Percentiles rank a stretch among this genome's conserved stretches.
phyloP scores from a whole-genome alignment of 1,140 invertebrate species.

The Lucilia cuprina region DNA sequence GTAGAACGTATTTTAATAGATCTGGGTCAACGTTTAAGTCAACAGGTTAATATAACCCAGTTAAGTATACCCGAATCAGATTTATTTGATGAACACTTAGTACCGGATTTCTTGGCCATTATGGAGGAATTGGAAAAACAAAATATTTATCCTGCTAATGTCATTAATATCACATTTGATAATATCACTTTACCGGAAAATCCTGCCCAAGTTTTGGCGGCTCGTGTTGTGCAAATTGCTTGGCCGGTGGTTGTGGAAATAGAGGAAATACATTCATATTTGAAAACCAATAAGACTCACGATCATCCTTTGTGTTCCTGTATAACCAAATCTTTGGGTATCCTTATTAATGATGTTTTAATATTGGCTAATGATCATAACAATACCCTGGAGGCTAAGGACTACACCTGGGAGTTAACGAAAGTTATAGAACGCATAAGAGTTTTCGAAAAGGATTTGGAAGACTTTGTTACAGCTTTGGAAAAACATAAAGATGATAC shows the following conservation, averaged over 20 bases:
- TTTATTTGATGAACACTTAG: conserved; percentile 51
- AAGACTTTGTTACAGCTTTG: neutral
- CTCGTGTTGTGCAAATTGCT: conserved; percentile 48
- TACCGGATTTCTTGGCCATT: conserved; percentile 50
- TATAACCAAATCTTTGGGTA: conserved; percentile 37
- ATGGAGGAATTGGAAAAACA: conserved; percentile 42
- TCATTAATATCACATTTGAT: conserved; percentile 9
- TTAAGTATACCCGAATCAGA: conserved; percentile 57
- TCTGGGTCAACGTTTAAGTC: conserved; percentile 45
- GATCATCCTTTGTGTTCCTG: neutral
- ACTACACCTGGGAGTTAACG: conserved; percentile 41
- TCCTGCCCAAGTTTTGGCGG: conserved; percentile 50
- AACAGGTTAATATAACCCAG: conserved; percentile 56
- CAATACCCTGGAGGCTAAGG: neutral
- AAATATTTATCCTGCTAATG: conserved; percentile 9
- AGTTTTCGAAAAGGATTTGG: neutral
- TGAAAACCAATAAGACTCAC: conserved; percentile 24
- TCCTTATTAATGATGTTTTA: conserved; percentile 46
- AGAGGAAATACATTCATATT: conserved; percentile 38
- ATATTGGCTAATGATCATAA: conserved; percentile 42
- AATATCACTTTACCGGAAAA: conserved; percentile 44
- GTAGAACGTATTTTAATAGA: conserved; percentile 46
- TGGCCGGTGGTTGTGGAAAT: conserved; percentile 49
- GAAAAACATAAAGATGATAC: neutral
- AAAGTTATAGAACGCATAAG: conserved; percentile 49